Evolutionary conservation across 2,888 invertebrate species (phyloP).

Genomic region (Synergus itoensis): DNA sequence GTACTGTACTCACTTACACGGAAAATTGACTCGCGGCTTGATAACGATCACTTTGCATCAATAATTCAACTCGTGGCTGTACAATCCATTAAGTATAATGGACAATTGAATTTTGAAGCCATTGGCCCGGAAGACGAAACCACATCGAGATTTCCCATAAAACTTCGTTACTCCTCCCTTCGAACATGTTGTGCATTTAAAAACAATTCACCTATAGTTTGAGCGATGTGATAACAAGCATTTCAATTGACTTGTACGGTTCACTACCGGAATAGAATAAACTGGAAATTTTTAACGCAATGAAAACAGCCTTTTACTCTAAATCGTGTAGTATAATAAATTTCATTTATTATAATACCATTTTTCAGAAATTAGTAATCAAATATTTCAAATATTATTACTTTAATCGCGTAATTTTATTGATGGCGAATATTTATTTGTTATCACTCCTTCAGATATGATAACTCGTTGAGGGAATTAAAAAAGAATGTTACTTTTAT

Average conservation of each 20-base stretch:
- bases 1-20: conserved; percentile 45
- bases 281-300: background rate
- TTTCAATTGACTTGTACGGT: background rate
- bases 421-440: no score
- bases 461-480: no score
- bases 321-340: no score
- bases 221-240: background rate
- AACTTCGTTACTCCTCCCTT: conserved; percentile 29
- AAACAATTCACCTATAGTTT: background rate
- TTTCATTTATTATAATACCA: no score
- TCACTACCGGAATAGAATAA: background rate
- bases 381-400: no score
- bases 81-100: conserved; percentile 54
- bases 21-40: conserved; percentile 52
- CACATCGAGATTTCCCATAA: conserved; percentile 41
- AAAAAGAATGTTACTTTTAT: background rate
- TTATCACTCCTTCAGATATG: no score
- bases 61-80: conserved; percentile 57
- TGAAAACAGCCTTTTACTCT: background rate
- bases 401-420: no score
- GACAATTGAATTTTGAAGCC: conserved; percentile 57
- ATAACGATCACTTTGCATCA: conserved; percentile 61
- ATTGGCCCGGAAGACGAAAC: conserved; percentile 47
- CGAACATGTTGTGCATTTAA: background rate
- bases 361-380: no score